A percentile compares a stretch with the other conserved stretches of the same genome.
phyloP scores from a whole-genome alignment of 2,113 vertebrate species.

The Puntigrus tetrazona region DNA sequence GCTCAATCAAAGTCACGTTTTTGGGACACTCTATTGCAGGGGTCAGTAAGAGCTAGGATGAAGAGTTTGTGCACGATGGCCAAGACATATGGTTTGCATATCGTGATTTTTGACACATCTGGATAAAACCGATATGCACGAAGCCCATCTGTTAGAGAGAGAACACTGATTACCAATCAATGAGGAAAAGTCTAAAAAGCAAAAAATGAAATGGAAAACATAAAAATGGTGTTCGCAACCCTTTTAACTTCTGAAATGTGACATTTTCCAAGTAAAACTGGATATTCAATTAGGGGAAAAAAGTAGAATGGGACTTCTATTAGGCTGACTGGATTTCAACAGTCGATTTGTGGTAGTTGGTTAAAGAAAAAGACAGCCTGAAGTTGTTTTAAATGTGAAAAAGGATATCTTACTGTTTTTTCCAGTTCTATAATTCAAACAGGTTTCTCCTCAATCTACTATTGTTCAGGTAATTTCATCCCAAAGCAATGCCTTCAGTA shows the following conservation, averaged over 20 bases:
- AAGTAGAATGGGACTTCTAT: background rate
- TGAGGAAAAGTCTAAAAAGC: background rate
- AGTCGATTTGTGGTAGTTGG: background rate
- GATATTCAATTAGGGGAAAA: background rate
- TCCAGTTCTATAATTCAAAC: too few relatives aligned
- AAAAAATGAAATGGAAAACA: background rate
- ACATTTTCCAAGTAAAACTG: background rate
- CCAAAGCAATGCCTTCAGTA: background rate
- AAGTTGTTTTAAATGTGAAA: background rate
- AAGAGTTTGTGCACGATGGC: background rate
- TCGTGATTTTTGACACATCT: background rate
- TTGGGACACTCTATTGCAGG: background rate
- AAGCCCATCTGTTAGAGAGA: background rate
- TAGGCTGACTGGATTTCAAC: background rate
- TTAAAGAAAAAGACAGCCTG: background rate
- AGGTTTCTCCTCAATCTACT: background rate
- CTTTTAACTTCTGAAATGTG: background rate
- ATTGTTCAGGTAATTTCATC: background rate
- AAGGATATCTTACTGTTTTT: too few relatives aligned
- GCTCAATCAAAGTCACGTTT: constrained; percentile 29
- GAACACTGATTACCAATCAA: background rate
- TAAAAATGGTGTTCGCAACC: background rate
- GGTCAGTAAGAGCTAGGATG: background rate
- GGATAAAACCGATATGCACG: background rate
- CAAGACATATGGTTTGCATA: background rate